These are phyloP conservation scores for Zophobas atratus DNA, from an alignment of 1,140 invertebrate genomes.

Conservation along the genomic window DNA sequence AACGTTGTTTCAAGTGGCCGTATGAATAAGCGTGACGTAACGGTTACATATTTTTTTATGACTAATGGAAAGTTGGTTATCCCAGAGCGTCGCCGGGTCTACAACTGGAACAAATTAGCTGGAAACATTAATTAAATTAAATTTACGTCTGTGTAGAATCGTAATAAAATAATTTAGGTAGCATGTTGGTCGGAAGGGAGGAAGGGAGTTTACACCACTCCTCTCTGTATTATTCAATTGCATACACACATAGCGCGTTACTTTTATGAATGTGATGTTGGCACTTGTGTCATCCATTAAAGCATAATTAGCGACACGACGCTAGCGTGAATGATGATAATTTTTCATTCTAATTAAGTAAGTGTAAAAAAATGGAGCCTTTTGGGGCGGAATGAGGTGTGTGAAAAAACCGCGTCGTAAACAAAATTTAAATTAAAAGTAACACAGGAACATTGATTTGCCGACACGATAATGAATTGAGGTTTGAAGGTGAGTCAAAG, in stretches of 20 bases:
- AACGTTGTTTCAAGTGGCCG: no score
- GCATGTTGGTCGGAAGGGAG: conserved; percentile 50
- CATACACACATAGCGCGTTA: conserved; percentile 35
- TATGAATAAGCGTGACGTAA: neutral
- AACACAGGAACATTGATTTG: no score
- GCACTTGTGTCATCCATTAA: conserved; percentile 33
- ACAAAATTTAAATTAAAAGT: no score
- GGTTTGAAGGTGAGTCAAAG: no score
- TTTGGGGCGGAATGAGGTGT: no score
- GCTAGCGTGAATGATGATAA: conserved; percentile 6
- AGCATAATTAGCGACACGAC: conserved; percentile 32
- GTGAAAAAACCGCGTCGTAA: no score
- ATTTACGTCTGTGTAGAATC: conserved; percentile 47
- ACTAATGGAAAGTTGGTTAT: conserved; percentile 44
- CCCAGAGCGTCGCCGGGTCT: conserved; percentile 28
- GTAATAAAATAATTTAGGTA: conserved; percentile 54
- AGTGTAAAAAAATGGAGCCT: no score
- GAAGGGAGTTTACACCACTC: conserved; percentile 33
- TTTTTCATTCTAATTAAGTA: conserved; percentile 15
- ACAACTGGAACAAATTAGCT: conserved; percentile 49
- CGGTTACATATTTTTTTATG: conserved; percentile 23
- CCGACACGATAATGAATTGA: no score
- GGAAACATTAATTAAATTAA: conserved; percentile 57
- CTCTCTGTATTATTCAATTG: conserved; percentile 42
- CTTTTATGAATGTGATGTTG: conserved; percentile 33